These are phyloP conservation scores for Nicator chloris DNA, from an alignment of 2,113 vertebrate species.

Conservation along the genomic window DNA sequence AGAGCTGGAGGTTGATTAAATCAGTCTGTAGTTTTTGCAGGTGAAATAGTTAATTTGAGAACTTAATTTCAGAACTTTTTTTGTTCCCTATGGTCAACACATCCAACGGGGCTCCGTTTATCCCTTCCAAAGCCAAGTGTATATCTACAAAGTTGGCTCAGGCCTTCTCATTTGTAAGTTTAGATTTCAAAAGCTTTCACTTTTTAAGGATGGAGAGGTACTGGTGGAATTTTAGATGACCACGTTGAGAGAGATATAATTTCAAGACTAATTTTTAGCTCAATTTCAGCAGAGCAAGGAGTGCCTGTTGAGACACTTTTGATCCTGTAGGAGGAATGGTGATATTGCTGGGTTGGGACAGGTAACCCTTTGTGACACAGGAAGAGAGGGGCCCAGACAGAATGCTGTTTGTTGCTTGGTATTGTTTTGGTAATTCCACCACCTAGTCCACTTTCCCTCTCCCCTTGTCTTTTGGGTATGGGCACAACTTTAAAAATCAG, in stretches of 20 bases:
- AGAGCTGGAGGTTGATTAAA: neutral
- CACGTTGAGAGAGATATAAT: neutral
- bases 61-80: neutral
- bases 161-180: neutral
- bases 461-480: neutral
- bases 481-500: neutral
- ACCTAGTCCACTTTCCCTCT: neutral
- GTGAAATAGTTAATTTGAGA: neutral
- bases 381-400: neutral
- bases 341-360: neutral
- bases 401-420: neutral
- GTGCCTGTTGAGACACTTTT: neutral
- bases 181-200: neutral
- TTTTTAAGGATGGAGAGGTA: neutral
- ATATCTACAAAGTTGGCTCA: neutral
- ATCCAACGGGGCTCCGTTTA: rapidly evolving
- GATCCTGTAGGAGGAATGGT: neutral
- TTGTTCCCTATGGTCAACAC: neutral
- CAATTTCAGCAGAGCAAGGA: neutral
- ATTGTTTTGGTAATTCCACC: neutral
- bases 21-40: neutral
- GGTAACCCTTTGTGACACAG: neutral
- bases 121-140: neutral
- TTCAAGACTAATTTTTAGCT: neutral
- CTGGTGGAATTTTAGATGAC: neutral